Base-by-base conservation (phyloP, 2,888 invertebrate genomes). In the Brachycybe producta region DNA sequence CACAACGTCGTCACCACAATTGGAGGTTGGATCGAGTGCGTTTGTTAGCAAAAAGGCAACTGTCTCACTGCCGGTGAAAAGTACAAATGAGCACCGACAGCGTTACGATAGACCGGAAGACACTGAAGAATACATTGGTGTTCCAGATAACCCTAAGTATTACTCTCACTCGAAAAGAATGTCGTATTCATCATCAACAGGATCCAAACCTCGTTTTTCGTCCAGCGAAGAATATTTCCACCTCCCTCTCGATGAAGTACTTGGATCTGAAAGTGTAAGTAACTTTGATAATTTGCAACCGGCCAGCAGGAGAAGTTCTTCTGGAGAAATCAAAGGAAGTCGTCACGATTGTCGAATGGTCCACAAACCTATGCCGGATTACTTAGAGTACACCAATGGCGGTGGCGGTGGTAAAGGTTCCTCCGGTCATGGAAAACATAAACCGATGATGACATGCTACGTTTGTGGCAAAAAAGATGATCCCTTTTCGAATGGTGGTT, bases 361-460 rank as follows among this genome's bases (percentile, higher is more conserved):
- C 19, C 38, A 36, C 15, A 47, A 47, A 26, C 34, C 47, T 3
- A 47, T 47, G 47, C 47, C 47, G 8, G 15, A 45, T n/a, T 26
- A 19, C 28, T 27, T 43, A 13, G 17, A n/a, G 13, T 27, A 43
- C 19, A 30, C 15, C 1, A 30, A 21, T 8, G 21, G 28, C n/a
- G 28, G 13, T 13, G 43, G 30, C 8, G 21, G 28, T 13, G 28
- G 13, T 13, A 30, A 28, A 28, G 30, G 30, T 17, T 27, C 27
- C 43, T 17, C 17, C 28, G 28, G 21, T 24, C 19, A 27, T 17
- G 38, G 38, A 4, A 23, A 23, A 4, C 21, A 21, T n/a, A 24
- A 39, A 15, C n/a, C 11, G 30, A 49, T 49, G 49, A 49, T 49
- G 49, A 34, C 43, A 15, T 49, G 49, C 32, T 42, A 49, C 24